Conservation (phyloP, 1,140 invertebrate genomes). For the Monomorium pharaonis region DNA sequence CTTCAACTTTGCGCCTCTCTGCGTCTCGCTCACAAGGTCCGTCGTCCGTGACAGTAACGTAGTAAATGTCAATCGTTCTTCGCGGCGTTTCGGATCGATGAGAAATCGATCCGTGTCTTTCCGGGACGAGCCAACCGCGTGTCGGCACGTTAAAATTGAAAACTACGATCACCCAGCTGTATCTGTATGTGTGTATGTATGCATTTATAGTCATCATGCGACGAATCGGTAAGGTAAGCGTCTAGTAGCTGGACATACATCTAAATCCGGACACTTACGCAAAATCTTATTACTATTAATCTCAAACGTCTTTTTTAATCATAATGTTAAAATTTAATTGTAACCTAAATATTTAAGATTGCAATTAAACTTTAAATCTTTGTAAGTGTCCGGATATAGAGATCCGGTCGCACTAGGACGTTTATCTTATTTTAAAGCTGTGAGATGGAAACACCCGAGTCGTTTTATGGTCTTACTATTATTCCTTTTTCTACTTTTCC, state of each 20-base stretch:
- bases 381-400: no score
- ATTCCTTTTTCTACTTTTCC: background rate
- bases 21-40: background rate
- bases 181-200: conserved; percentile 3
- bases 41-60: background rate
- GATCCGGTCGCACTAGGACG: no score
- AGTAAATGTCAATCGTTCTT: background rate
- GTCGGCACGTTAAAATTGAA: conserved; percentile 58
- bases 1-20: background rate
- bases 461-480: no score
- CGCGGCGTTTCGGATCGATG: background rate
- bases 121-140: conserved; percentile 62
- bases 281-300: no score
- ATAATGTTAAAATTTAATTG: no score
- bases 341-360: no score
- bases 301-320: no score
- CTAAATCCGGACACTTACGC: no score
- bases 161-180: conserved; percentile 58
- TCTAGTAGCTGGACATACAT: no score
- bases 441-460: background rate
- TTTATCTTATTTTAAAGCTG: conserved; percentile 9
- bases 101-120: conserved; percentile 11
- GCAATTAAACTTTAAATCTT: no score
- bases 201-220: conserved; percentile 51
- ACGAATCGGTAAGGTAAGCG: conserved; percentile 33